phyloP scores from a whole-genome alignment of 2,888 invertebrate genomes.

The Gastracanthus pulcherrimus region DNA sequence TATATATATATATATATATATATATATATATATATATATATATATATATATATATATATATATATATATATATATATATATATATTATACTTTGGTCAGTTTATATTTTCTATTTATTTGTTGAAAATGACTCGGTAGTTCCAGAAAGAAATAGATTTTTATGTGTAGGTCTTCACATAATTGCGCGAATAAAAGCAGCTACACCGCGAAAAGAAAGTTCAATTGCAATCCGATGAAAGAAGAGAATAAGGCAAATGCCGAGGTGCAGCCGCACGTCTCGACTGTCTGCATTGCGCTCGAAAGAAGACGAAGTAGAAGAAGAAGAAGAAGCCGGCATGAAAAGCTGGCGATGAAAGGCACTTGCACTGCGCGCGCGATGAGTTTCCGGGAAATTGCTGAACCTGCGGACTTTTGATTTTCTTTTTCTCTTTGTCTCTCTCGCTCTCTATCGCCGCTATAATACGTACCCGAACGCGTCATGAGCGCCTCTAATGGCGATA shows the following conservation, averaged over 20 bases:
- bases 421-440: background rate
- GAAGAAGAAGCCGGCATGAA: slow-evolving; percentile 9
- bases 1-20: no score
- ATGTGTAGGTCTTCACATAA: no score
- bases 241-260: slow-evolving; percentile 8
- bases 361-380: slow-evolving; percentile 20
- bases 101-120: no score
- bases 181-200: no score
- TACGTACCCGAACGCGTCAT: background rate
- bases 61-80: no score
- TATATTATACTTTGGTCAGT: no score
- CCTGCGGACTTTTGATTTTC: slow-evolving; percentile 42
- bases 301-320: background rate
- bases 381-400: slow-evolving; percentile 61
- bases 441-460: background rate
- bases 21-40: no score
- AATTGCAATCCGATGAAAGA: slow-evolving; percentile 18
- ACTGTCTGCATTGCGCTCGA: background rate
- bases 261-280: background rate
- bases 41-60: no score
- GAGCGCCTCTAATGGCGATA: slow-evolving; percentile 23
- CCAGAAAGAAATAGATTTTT: no score
- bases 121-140: no score
- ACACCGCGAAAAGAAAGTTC: background rate
- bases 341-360: slow-evolving; percentile 36